Conservation (phyloP, 2,113 vertebrate genomes). For the Barbus barbus region DNA sequence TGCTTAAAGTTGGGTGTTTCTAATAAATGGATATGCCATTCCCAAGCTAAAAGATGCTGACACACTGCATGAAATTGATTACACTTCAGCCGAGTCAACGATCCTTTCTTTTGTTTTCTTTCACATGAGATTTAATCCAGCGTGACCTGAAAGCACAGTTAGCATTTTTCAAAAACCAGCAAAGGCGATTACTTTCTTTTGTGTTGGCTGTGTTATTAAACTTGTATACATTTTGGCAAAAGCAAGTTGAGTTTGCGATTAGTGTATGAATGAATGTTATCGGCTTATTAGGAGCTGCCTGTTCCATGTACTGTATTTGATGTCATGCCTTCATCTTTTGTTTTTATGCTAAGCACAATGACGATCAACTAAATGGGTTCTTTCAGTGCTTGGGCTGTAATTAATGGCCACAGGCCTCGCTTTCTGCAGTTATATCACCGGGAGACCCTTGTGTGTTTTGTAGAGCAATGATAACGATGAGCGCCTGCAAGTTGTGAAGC, state of each 20-base stretch:
- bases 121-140: conserved; percentile 5
- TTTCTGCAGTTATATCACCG: conserved; percentile 25
- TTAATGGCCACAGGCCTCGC: conserved; percentile 33
- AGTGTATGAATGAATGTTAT: conserved; percentile 3
- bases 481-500: conserved; percentile 95
- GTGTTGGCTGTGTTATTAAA: neutral
- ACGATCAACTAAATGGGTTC: conserved; percentile 9
- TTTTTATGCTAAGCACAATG: conserved; percentile 15
- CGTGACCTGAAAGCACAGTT: neutral
- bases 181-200: conserved; percentile 4
- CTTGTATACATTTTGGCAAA: neutral
- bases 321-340: neutral
- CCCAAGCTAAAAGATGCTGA: neutral
- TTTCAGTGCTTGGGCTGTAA: conserved; percentile 18
- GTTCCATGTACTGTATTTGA: neutral
- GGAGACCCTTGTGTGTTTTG: conserved; percentile 36
- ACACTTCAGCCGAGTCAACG: neutral
- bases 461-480: conserved; percentile 99
- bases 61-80: neutral
- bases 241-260: neutral
- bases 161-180: conserved; percentile 13
- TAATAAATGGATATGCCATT: neutral
- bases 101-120: conserved; percentile 31
- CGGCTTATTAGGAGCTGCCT: neutral
- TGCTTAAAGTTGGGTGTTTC: neutral